phyloP scores from a whole-genome alignment of 2,113 vertebrate species.

The Chamaetylas fuelleborni region DNA sequence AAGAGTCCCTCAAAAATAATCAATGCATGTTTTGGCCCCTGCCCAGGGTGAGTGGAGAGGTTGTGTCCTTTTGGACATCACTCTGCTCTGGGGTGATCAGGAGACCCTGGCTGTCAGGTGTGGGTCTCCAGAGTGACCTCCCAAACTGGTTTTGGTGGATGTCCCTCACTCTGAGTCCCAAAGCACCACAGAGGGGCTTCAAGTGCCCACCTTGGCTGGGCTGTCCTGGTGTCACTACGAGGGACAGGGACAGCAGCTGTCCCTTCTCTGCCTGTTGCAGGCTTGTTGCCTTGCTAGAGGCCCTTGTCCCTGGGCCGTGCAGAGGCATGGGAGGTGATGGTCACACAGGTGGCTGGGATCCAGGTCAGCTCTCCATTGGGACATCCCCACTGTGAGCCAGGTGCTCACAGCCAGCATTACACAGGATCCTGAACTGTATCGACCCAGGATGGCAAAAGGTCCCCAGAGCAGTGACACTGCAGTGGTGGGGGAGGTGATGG shows the following conservation, averaged over 20 bases:
- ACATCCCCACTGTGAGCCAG: background rate
- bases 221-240: rapidly evolving
- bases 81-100: background rate
- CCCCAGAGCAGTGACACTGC: background rate
- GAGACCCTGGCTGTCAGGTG: rapidly evolving
- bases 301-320: background rate
- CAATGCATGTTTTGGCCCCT: rapidly evolving
- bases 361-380: background rate
- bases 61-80: background rate
- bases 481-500: background rate
- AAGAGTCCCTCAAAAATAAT: background rate
- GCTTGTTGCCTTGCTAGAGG: background rate
- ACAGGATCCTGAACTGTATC: background rate
- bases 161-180: rapidly evolving
- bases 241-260: background rate
- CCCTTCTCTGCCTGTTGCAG: background rate
- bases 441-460: background rate
- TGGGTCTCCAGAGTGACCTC: background rate
- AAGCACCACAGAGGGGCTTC: background rate
- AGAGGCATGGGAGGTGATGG: background rate
- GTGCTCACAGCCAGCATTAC: rapidly evolving
- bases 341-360: rapidly evolving
- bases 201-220: background rate
- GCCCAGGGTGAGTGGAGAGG: background rate
- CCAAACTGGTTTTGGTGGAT: background rate